Percentiles rank a stretch among this genome's conserved stretches.
Conservation (phyloP, 1,140 invertebrate species). For the Drosophila mayri region DNA sequence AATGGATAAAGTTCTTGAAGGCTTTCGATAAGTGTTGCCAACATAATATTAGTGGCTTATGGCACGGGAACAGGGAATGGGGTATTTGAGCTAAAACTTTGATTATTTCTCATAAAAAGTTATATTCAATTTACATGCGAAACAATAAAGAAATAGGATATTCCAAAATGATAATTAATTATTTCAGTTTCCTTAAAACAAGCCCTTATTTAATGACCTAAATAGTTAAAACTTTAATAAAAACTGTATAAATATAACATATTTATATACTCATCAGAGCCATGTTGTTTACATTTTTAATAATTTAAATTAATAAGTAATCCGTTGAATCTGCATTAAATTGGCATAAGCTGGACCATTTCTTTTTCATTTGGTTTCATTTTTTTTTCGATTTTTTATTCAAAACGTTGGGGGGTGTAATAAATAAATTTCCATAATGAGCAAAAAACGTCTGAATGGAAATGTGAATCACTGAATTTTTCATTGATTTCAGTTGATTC, state of each 20-base stretch:
- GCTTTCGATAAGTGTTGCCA: conserved; percentile 12
- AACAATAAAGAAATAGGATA: neutral
- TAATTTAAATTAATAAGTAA: conserved; percentile 13
- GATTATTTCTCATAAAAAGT: neutral
- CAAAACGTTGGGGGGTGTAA: conserved; percentile 10
- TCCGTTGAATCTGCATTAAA: conserved; percentile 17
- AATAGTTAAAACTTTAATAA: neutral
- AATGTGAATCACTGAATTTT: conserved; percentile 35
- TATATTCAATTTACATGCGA: neutral
- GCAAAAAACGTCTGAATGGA: conserved; percentile 18
- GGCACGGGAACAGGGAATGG: neutral
- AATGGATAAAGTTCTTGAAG: conserved; percentile 19
- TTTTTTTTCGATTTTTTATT: conserved; percentile 15
- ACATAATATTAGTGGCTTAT: conserved; percentile 15
- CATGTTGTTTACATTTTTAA: conserved; percentile 4
- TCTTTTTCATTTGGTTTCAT: conserved; percentile 2
- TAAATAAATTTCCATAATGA: conserved; percentile 47
- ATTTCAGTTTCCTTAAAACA: neutral
- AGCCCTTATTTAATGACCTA: neutral
- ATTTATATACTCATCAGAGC: neutral
- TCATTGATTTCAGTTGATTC: conserved; percentile 42
- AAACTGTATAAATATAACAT: neutral
- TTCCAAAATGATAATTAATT: neutral
- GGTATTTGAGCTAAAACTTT: neutral
- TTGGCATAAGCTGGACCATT: conserved; percentile 15